Evolutionary conservation across 2,113 vertebrate species (phyloP).

Genomic region (Poicephalus gulielmi): DNA sequence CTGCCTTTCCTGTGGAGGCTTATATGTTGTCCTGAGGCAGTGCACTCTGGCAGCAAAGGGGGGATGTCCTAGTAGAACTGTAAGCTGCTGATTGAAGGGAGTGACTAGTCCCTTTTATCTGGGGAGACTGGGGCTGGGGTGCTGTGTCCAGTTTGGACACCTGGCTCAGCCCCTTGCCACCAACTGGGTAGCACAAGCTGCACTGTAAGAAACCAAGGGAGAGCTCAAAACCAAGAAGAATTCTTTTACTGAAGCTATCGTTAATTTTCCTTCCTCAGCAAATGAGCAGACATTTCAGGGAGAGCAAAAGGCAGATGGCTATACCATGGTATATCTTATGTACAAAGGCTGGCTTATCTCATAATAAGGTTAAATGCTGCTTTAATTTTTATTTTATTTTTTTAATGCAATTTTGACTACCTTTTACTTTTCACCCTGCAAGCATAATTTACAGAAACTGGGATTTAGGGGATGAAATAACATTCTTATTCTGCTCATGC

Average conservation of each 20-base stretch:
- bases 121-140: no score
- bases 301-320: not conserved
- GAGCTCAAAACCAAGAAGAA: not conserved
- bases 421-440: not conserved
- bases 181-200: not conserved
- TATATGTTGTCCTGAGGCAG: not conserved
- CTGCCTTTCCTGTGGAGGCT: not conserved
- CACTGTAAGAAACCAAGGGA: not conserved
- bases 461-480: not conserved
- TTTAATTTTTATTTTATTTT: not conserved
- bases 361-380: not conserved
- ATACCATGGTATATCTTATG: not conserved
- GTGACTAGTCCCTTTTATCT: not conserved
- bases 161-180: not conserved
- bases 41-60: no score
- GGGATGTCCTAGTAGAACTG: not conserved
- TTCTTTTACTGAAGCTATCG: not conserved
- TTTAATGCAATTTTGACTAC: not conserved
- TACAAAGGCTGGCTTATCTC: not conserved
- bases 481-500: constrained; percentile 34
- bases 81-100: not conserved
- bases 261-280: constrained; percentile 1
- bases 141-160: not conserved
- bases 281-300: not conserved
- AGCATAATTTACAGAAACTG: not conserved